Evolutionary conservation across 1,140 invertebrate genomes (phyloP).

Genomic region (Mylabris phalerata): DNA sequence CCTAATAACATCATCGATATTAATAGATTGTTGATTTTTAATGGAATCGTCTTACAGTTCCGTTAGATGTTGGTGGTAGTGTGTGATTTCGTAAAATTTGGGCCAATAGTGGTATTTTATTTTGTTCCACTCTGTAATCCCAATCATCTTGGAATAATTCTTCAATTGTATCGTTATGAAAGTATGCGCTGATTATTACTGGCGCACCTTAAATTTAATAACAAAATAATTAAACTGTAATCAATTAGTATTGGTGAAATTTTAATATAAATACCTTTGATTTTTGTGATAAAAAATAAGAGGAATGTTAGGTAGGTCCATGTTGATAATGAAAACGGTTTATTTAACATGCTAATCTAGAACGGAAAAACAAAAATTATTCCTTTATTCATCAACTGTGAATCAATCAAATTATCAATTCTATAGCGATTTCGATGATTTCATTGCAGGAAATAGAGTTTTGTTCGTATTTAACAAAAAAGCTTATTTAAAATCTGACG

Average conservation of each 20-base stretch:
- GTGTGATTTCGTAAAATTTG: constrained; percentile 34
- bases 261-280: constrained; percentile 1
- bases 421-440: no score
- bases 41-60: constrained; percentile 39
- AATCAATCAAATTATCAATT: neutral
- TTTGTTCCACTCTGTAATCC: constrained; percentile 36
- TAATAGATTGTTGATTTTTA: neutral
- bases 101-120: constrained; percentile 31
- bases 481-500: no score
- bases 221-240: neutral
- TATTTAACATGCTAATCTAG: constrained; percentile 25
- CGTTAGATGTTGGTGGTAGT: constrained; percentile 31
- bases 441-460: no score
- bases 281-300: neutral
- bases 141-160: constrained; percentile 32
- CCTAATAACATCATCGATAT: constrained; percentile 20
- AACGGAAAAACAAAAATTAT: constrained; percentile 11
- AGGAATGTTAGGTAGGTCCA: constrained; percentile 4
- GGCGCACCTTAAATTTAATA: neutral
- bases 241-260: neutral
- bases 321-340: constrained; percentile 16
- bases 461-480: no score
- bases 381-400: no score
- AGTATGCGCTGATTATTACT: neutral
- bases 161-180: neutral